Evolutionary conservation across 2,888 invertebrate genomes (phyloP).

Genomic region (Drosophila meridiana): DNA sequence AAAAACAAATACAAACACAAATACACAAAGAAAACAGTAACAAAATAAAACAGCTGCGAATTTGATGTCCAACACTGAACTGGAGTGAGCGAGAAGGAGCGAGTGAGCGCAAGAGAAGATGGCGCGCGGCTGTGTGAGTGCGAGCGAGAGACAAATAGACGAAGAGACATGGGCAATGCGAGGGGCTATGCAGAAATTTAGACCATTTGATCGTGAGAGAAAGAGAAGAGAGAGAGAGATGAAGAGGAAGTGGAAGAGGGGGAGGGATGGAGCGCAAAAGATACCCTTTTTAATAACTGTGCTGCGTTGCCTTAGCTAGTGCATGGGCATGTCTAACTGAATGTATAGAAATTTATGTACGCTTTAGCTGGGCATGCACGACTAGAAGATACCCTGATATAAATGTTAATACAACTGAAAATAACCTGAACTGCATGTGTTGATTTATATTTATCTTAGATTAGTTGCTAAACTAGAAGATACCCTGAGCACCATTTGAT

Average conservation of each 20-base stretch:
- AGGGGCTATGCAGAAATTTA: neutral
- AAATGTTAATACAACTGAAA: no score
- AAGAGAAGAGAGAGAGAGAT: neutral
- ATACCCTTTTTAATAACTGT: neutral
- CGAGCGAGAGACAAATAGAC: constrained; percentile 5
- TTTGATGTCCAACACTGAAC: constrained; percentile 6
- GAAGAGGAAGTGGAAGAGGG: neutral
- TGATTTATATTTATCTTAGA: no score
- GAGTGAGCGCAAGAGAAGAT: neutral
- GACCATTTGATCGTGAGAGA: neutral
- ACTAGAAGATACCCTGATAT: neutral
- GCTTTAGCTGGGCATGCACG: neutral
- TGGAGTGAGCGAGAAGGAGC: neutral
- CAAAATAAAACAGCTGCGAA: constrained; percentile 29
- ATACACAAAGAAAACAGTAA: constrained; percentile 13
- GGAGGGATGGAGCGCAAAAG: neutral
- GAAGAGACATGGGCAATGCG: neutral
- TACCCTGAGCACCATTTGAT: no score
- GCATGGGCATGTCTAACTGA: neutral
- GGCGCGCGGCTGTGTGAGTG: neutral
- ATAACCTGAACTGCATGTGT: no score
- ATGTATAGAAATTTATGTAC: neutral
- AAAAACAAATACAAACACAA: constrained; percentile 9
- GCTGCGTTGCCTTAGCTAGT: neutral
- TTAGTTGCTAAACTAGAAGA: no score